phyloP scores from a whole-genome alignment of 2,113 vertebrate genomes.

The Platycercus adscitus region DNA sequence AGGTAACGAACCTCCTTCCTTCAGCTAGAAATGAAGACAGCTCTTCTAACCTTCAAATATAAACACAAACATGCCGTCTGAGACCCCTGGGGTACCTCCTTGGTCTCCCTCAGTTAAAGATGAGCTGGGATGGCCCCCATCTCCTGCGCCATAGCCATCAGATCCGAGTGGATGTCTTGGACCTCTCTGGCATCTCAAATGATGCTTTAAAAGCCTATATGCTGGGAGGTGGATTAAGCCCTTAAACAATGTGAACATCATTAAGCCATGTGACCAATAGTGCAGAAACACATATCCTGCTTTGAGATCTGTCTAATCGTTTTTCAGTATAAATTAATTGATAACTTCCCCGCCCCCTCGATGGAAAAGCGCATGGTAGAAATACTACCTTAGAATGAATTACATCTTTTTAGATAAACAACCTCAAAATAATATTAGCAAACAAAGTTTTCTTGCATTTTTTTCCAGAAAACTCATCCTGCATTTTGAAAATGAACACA shows the following conservation, averaged over 20 bases:
- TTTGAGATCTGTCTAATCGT: neutral
- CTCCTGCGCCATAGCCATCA: neutral
- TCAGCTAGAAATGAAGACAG: neutral
- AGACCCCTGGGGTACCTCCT: neutral
- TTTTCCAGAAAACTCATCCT: neutral
- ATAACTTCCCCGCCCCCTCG: neutral
- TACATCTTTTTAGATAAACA: neutral
- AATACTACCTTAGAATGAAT: neutral
- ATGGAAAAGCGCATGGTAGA: neutral
- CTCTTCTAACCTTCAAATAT: neutral
- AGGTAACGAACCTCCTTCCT: neutral
- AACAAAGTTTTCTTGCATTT: neutral
- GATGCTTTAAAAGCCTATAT: neutral
- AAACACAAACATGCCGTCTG: neutral
- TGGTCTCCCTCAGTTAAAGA: neutral
- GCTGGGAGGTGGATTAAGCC: neutral
- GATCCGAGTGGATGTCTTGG: neutral
- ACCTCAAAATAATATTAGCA: neutral
- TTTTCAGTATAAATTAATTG: neutral
- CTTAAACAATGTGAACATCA: neutral
- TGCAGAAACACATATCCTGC: neutral
- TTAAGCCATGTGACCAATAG: neutral
- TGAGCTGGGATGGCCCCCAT: neutral
- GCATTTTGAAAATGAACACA: neutral
- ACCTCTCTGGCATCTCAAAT: neutral